phyloP scores from a whole-genome alignment of 2,113 vertebrate species.

The Xenopus borealis region DNA sequence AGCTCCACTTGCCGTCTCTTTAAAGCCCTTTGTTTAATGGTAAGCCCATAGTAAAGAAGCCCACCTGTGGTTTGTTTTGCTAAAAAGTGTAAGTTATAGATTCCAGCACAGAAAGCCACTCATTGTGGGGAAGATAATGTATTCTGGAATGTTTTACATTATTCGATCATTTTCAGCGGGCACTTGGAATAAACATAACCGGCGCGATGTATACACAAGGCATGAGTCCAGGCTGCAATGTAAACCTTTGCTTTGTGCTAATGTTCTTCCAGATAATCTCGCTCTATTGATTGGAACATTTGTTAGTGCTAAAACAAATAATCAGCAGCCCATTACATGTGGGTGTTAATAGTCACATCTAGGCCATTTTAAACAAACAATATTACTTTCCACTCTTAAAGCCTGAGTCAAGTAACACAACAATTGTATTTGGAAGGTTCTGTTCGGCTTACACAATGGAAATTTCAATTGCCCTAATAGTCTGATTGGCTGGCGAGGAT shows the following conservation, averaged over 20 bases:
- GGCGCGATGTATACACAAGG: conserved; percentile 64
- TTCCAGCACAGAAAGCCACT: conserved; percentile 15
- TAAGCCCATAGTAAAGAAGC: conserved; percentile 21
- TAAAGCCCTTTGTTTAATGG: conserved; percentile 47
- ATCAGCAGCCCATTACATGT: conserved; percentile 67
- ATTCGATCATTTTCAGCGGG: conserved; percentile 65
- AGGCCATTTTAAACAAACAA: conserved; percentile 73
- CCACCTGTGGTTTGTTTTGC: conserved; percentile 51
- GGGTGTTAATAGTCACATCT: conserved; percentile 79
- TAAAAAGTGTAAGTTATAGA: conserved; percentile 36
- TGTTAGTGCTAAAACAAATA: conserved; percentile 76
- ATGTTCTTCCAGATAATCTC: conserved; percentile 69
- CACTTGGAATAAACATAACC: conserved; percentile 55
- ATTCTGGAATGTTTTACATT: conserved; percentile 57
- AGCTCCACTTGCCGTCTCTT: conserved; percentile 28
- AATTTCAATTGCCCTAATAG: conserved; percentile 2
- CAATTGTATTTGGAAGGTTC: conserved; percentile 25
- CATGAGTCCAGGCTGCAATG: conserved; percentile 58
- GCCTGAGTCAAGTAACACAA: conserved; percentile 6
- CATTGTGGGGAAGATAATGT: conserved; percentile 26
- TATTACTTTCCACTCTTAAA: conserved; percentile 33
- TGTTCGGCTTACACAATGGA: conserved; percentile 19
- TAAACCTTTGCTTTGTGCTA: conserved; percentile 62
- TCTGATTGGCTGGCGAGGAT: conserved; percentile 14
- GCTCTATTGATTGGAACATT: conserved; percentile 74